These are phyloP conservation scores for Euproctis similis DNA, from an alignment of 2,888 invertebrate species.

Conservation along the genomic window DNA sequence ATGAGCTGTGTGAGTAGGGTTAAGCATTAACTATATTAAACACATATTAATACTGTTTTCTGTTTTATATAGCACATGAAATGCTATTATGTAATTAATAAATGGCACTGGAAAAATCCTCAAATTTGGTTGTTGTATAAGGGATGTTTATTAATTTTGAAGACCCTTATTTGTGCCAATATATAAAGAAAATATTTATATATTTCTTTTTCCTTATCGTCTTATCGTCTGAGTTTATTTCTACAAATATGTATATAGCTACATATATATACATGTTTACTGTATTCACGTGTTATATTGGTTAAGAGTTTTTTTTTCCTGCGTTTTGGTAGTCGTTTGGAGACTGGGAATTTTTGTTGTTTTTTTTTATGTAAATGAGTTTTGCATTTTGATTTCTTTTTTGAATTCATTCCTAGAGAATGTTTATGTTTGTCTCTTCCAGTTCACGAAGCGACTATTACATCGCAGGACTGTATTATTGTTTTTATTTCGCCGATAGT, in stretches of 20 bases:
- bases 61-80: conserved; percentile 31
- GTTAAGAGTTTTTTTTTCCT: conserved; percentile 42
- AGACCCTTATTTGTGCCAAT: conserved; percentile 25
- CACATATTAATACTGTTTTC: conserved; percentile 41
- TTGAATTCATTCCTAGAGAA: no score
- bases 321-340: conserved; percentile 24
- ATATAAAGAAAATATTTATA: conserved; percentile 11
- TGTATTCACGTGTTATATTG: conserved; percentile 42
- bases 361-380: conserved; percentile 23
- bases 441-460: conserved; percentile 26
- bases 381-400: conserved; percentile 24
- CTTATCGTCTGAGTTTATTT: no score
- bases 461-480: conserved; percentile 27
- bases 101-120: conserved; percentile 26
- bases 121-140: conserved; percentile 13
- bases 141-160: conserved; percentile 23
- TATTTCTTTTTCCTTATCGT: no score
- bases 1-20: conserved; percentile 27
- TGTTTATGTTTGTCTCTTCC: conserved; percentile 38
- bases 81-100: conserved; percentile 34
- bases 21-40: conserved; percentile 43
- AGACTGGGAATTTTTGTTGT: conserved; percentile 25
- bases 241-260: no score
- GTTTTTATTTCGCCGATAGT: conserved; percentile 43
- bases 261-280: conserved; percentile 24